Evolutionary conservation across 2,113 vertebrate genomes (phyloP).

Genomic region (Corapipo altera): DNA sequence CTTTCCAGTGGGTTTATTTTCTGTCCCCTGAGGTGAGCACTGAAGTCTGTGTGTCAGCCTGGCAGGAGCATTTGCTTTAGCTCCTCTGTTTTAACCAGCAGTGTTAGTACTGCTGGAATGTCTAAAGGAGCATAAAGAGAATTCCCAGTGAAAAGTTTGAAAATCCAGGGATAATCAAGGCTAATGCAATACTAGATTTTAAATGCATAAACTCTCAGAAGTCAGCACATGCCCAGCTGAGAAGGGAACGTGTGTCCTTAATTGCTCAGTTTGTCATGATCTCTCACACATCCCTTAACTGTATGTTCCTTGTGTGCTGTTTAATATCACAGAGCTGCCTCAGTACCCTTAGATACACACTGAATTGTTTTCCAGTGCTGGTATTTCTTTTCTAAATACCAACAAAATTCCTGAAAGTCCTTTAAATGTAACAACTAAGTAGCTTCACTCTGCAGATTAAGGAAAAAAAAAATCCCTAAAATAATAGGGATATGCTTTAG

Average conservation of each 20-base stretch:
- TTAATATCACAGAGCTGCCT: not conserved
- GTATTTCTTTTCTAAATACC: not conserved
- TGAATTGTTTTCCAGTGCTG: not conserved
- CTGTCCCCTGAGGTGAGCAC: not conserved
- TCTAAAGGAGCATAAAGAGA: not conserved
- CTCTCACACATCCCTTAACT: not conserved
- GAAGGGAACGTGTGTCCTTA: not conserved
- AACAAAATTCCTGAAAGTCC: not conserved
- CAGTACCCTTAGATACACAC: not conserved
- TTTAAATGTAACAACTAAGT: not conserved
- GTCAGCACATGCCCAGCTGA: not conserved
- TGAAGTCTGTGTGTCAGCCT: not conserved
- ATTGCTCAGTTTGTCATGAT: not conserved
- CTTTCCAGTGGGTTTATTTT: not conserved
- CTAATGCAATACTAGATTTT: not conserved
- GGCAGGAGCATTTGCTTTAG: not conserved
- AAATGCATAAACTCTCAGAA: not conserved
- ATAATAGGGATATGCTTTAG: not conserved
- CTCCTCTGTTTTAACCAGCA: not conserved
- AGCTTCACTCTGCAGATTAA: not conserved
- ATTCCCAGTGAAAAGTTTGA: not conserved
- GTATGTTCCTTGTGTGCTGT: not conserved
- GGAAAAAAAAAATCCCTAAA: not conserved
- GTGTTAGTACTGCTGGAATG: not conserved
- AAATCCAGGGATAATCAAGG: not conserved